phyloP scores from a whole-genome alignment of 2,113 vertebrate species.

The Odobenus rosmarus region DNA sequence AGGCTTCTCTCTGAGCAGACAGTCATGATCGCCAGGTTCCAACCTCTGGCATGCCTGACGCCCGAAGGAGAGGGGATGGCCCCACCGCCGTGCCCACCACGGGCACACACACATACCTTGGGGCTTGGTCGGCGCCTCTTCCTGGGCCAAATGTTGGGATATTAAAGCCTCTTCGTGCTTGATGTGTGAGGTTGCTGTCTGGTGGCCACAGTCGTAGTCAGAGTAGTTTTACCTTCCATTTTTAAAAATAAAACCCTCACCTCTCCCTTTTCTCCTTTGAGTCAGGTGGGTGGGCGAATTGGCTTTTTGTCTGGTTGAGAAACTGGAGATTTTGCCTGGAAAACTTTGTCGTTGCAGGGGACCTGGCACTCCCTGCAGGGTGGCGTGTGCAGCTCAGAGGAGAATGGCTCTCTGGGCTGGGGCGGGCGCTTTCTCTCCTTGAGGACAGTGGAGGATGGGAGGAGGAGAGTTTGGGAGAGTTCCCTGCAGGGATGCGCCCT shows the following conservation, averaged over 20 bases:
- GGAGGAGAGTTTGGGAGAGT: background rate
- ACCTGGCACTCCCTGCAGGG: slow-evolving; percentile 12
- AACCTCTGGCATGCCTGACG: background rate
- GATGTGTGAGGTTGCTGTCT: background rate
- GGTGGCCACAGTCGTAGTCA: background rate
- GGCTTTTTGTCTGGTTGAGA: slow-evolving; percentile 50
- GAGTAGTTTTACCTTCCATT: slow-evolving; percentile 55
- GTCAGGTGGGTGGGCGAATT: background rate
- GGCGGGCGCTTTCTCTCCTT: slow-evolving; percentile 12
- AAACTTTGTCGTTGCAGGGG: slow-evolving; percentile 54
- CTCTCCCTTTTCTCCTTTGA: slow-evolving; percentile 28
- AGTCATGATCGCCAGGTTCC: background rate
- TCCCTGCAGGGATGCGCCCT: background rate
- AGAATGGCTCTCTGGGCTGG: background rate
- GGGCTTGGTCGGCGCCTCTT: background rate
- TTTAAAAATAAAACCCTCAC: slow-evolving; percentile 49
- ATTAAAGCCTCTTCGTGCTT: background rate
- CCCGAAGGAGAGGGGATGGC: background rate
- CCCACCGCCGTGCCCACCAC: fast-evolving
- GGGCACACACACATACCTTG: fast-evolving
- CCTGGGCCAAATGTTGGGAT: background rate
- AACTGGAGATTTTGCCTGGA: slow-evolving; percentile 46
- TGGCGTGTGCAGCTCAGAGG: background rate
- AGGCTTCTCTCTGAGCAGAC: background rate
- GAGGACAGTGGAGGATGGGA: background rate